phyloP scores from a whole-genome alignment of 1,140 invertebrate genomes.

The Anagrus nilaparvatae region DNA sequence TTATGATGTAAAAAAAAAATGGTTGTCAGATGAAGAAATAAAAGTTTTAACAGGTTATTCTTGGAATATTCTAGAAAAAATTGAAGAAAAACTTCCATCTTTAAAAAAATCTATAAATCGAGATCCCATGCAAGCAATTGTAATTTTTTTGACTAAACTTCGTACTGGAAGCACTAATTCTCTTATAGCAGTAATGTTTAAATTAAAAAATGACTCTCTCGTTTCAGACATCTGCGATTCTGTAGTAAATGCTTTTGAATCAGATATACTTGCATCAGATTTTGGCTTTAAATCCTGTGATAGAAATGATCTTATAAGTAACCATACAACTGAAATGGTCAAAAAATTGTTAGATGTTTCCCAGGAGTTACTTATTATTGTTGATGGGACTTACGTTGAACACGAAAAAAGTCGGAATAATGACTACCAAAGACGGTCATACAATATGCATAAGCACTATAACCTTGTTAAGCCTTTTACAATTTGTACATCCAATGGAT shows the following conservation, averaged over 20 bases:
- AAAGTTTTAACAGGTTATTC: constrained; percentile 11
- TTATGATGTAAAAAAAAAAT: background rate
- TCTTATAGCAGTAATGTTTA: constrained; percentile 10
- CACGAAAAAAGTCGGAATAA: too few species aligned
- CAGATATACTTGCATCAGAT: too few species aligned
- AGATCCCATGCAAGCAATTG: constrained; percentile 10
- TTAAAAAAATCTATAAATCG: constrained; percentile 9
- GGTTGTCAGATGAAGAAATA: constrained; percentile 9
- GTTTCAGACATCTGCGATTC: constrained; percentile 6
- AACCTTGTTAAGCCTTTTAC: constrained; percentile 1
- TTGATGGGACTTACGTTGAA: constrained; percentile 1
- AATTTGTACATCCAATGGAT: background rate
- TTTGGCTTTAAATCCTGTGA: constrained; percentile 8
- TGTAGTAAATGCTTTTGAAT: too few species aligned
- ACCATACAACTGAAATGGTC: too few species aligned
- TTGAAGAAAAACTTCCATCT: constrained; percentile 2
- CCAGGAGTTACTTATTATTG: too few species aligned
- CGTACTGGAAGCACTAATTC: constrained; percentile 11
- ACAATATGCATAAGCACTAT: too few species aligned
- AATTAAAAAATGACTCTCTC: constrained; percentile 5
- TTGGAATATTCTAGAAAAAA: constrained; percentile 11
- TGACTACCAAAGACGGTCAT: too few species aligned
- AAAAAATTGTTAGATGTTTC: too few species aligned
- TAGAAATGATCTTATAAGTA: constrained; percentile 11
- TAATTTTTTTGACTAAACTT: constrained; percentile 13